phyloP scores from a whole-genome alignment of 2,113 vertebrate species.

The Pionites leucogaster region DNA sequence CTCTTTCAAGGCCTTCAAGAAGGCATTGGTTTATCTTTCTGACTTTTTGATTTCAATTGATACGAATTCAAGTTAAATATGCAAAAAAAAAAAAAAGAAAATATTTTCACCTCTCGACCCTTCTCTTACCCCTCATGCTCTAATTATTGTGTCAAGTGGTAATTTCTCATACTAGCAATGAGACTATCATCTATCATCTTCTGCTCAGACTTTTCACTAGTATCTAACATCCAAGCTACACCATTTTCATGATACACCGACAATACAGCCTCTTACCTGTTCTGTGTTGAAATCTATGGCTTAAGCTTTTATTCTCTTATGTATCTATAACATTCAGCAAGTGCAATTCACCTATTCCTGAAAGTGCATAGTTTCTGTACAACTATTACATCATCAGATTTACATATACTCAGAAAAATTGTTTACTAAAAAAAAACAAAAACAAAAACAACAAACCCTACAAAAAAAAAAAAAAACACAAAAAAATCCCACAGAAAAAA shows the following conservation, averaged over 20 bases:
- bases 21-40: not conserved
- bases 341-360: not conserved
- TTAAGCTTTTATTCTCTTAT: not conserved
- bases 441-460: too few relatives aligned
- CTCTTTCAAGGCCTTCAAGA: not conserved
- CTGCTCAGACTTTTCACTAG: not conserved
- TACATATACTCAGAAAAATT: not conserved
- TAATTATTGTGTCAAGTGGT: not conserved
- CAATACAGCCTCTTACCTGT: not conserved
- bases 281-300: not conserved
- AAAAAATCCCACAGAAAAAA: not conserved
- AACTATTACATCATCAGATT: not conserved
- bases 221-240: not conserved
- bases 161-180: not conserved
- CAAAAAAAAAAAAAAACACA: not conserved
- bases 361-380: not conserved
- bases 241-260: not conserved
- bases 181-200: not conserved
- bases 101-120: not conserved
- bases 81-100: not conserved
- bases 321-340: not conserved
- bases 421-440: not conserved
- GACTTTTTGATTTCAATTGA: slow-evolving; percentile 10
- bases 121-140: not conserved
- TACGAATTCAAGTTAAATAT: not conserved